Base-by-base conservation (phyloP, 2,888 invertebrate genomes). In the Andrena flavipes region DNA sequence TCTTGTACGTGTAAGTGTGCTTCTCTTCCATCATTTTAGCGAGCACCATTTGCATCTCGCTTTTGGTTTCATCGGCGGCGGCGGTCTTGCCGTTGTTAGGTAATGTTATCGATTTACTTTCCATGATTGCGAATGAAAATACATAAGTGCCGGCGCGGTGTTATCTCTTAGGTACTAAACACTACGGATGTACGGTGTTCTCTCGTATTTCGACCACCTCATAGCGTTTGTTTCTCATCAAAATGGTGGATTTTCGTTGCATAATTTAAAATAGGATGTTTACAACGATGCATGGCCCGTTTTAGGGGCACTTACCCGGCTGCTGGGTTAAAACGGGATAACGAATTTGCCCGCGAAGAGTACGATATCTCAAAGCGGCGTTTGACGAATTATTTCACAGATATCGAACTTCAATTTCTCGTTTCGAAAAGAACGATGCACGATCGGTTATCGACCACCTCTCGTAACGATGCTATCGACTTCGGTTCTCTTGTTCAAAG, bases 391-490 rank as follows among this genome's bases (percentile, higher is more conserved):
- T 90, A 91, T 91, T 91, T 85, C 89, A 87, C 89, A 91, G 89
- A 90, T 92, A 93, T 93, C 93, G 93, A 93, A 92, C 91, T 91
- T 92, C 91, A 93, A 93, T 92, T 91, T 91, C 92, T 92, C 93
- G 93, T 88, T 92, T 85, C 84, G 84, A 82, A 88, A 89, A 86
- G 89, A 91, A 89, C 91, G 89, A 90, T 88, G 90, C 82, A 82
- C 86, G 76, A 86, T 84, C 87, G 76, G 87, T 86, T 91, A 92
- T 92, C 92, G 92, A 92, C 92, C 90, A 90, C 80, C 64, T 80
- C 80, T 80, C 84, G 84, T 88, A 84, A 86, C 88, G 88, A 91
- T 80, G 84, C 84, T 88, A 88, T 88, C 88, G 88, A 88, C 88
- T 89, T 88, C 75, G 65, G 69, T 56, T 77, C 81, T 63, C 65